Conservation (phyloP, 2,797 vertebrate species). For the Clarias pachynema region DNA sequence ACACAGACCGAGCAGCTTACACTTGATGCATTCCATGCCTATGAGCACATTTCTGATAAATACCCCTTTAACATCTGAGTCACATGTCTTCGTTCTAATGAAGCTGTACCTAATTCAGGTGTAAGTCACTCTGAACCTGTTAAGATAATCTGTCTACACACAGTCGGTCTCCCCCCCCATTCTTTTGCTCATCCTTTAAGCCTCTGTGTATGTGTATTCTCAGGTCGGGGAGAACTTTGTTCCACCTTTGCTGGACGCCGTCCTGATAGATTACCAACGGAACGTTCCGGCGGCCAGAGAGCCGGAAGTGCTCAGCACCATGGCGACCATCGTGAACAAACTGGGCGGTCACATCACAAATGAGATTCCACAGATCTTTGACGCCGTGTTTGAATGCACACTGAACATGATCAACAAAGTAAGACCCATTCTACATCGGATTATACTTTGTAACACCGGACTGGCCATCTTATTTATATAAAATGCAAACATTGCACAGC, state of each 20-base stretch:
- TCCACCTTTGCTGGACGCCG: slow-evolving; percentile 87
- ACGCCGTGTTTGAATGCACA: slow-evolving; percentile 97
- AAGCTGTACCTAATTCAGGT: slow-evolving; percentile 11
- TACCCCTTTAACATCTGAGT: neutral
- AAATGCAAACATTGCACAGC: neutral
- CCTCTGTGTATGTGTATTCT: slow-evolving; percentile 28
- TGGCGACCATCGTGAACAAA: slow-evolving; percentile 98
- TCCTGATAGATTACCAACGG: slow-evolving; percentile 94
- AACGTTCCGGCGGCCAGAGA: slow-evolving; percentile 96
- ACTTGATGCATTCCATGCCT: neutral
- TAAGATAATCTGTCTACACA: neutral
- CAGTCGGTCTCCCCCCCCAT: neutral
- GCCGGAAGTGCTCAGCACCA: slow-evolving; percentile 97
- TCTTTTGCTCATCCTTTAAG: slow-evolving; percentile 46
- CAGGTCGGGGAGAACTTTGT: slow-evolving; percentile 88
- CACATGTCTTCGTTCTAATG: neutral
- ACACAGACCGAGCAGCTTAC: neutral
- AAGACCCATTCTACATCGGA: slow-evolving; percentile 30
- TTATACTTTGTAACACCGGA: neutral
- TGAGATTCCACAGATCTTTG: slow-evolving; percentile 98
- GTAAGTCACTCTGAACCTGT: slow-evolving; percentile 12
- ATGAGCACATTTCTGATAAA: neutral
- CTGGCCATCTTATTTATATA: neutral
- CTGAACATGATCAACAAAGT: slow-evolving; percentile 99
- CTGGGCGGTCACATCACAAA: slow-evolving; percentile 93